These are phyloP conservation scores for Tragelaphus strepsiceros DNA, from an alignment of 2,113 vertebrate genomes.

Conservation along the genomic window DNA sequence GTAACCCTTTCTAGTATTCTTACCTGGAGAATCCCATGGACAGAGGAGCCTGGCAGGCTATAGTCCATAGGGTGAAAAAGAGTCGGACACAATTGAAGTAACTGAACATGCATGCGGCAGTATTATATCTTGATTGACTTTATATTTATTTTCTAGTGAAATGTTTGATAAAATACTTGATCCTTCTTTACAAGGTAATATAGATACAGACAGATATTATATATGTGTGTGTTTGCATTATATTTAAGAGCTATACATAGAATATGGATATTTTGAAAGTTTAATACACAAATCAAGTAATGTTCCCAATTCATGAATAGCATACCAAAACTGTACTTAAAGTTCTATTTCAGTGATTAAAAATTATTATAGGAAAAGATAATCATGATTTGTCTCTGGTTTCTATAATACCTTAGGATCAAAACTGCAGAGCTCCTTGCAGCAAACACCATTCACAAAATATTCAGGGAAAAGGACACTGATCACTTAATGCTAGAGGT, in stretches of 20 bases:
- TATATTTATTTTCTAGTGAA: not conserved
- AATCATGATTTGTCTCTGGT: not conserved
- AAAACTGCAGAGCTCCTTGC: not conserved
- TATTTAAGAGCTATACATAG: not conserved
- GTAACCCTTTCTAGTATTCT: not conserved
- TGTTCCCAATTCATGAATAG: not conserved
- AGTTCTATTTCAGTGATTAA: not conserved
- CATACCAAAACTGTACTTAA: not conserved
- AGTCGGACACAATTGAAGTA: not conserved
- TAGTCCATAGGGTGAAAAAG: not conserved
- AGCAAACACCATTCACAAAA: not conserved
- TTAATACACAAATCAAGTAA: not conserved
- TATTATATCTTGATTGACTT: not conserved
- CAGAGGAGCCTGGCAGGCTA: not conserved
- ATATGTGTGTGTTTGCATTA: not conserved
- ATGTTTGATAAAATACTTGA: not conserved
- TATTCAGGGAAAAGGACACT: not conserved
- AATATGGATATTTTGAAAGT: not conserved
- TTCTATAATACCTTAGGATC: not conserved
- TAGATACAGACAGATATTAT: not conserved
- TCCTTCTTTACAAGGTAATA: not conserved
- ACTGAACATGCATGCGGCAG: not conserved
- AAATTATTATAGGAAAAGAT: not conserved
- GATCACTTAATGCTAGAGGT: not conserved
- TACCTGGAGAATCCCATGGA: not conserved